Evolutionary conservation across 2,113 vertebrate genomes (phyloP), one percentile per base, ranked within the genome.

Genomic region (Glaucomys volans): DNA sequence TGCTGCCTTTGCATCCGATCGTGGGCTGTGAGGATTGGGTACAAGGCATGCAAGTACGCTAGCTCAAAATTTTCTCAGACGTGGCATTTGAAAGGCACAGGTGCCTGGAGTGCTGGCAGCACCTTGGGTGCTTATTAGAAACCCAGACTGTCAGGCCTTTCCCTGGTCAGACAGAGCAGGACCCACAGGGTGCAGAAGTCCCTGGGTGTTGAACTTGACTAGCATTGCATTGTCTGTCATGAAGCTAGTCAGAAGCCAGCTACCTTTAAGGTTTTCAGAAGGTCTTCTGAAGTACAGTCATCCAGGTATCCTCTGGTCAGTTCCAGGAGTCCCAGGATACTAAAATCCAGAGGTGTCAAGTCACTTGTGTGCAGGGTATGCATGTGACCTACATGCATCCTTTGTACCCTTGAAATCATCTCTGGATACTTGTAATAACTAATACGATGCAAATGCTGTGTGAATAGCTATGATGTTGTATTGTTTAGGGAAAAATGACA

Each of bases 101-200:
- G 16, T 52, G 1, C 7, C 35, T 42, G 17, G 0, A 16, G 62
- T 1, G 3, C 9, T 2, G 62, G 22, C 4, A 10, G 9, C 4
- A 0, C 16, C 52, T 35, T 10, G 30, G 20, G 24, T 22, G 42
- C 5, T 14, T 22, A 3, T 62, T 72, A 54, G n/a, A 82, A 62
- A 47, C 12, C 50, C 8, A 20, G 37, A 59, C 2, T 17, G 20
- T 54, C 10, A 8, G 30, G 17, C 54, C 40, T 80, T 47, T 2
- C 14, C 35, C 20, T 2, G 11, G 54, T 20, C 2, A 13, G 20
- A 16, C 3, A 0, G 69, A n/a, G n/a, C 50, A 30, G 50, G 42
- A 35, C 12, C 52, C 11, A 11, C 9, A 6, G 4, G 8, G 8
- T 20, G 28, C 10, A 11, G 1, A 8, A 26, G 7, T 35, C 52